These are phyloP conservation scores for Perdita meconis DNA, from an alignment of 2,888 invertebrate genomes.

Conservation along the genomic window DNA sequence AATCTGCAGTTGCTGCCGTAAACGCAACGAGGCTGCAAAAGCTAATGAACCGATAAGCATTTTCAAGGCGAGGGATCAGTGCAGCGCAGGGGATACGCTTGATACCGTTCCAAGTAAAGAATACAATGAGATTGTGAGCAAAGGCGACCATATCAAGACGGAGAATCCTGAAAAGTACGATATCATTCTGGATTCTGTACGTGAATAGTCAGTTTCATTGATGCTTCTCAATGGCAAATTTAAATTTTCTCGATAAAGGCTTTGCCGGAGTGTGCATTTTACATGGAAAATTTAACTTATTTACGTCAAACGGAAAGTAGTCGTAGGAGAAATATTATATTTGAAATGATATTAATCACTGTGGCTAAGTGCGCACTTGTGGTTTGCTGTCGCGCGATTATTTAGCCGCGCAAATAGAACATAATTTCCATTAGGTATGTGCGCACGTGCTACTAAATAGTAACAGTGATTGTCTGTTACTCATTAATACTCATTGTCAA, in stretches of 20 bases:
- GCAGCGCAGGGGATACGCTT: slow-evolving; percentile 60
- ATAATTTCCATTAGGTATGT: no score
- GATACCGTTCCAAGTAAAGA: slow-evolving; percentile 54
- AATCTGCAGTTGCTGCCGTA: slow-evolving; percentile 62
- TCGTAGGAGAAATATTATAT: no score
- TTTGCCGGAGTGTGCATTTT: no score
- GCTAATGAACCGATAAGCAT: slow-evolving; percentile 21
- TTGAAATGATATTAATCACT: no score
- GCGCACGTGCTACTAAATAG: no score
- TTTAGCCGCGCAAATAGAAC: no score
- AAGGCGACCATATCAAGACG: slow-evolving; percentile 26
- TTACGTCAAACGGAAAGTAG: no score
- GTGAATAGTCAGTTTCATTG: not conserved
- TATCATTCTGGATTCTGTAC: not conserved
- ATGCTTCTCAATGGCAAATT: not conserved
- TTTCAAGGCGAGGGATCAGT: slow-evolving; percentile 41
- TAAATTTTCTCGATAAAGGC: not conserved
- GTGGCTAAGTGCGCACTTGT: no score
- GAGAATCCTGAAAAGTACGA: slow-evolving; percentile 36
- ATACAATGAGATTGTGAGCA: slow-evolving; percentile 25
- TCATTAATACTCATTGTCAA: no score
- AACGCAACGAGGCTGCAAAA: slow-evolving; percentile 41
- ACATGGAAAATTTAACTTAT: no score
- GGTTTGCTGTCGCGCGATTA: no score
- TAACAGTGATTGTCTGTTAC: no score